A percentile compares a stretch with the other conserved stretches of the same genome.
Conservation (phyloP, 1,140 invertebrate genomes). For the Drosophila bipectinata region DNA sequence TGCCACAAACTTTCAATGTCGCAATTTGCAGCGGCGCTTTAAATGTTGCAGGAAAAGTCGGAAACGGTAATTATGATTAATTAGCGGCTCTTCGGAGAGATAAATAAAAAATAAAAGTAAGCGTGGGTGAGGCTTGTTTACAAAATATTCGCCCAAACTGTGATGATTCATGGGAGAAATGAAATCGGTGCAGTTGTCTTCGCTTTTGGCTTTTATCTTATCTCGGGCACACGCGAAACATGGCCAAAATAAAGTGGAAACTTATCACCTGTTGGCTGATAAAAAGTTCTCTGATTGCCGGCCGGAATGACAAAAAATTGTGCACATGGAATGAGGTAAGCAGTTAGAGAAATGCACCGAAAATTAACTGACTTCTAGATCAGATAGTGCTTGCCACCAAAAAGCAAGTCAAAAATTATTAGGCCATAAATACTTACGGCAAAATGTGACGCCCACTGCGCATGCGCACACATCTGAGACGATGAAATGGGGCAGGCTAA, state of each 20-base stretch:
- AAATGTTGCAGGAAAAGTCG: constrained; percentile 25
- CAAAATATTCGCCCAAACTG: constrained; percentile 5
- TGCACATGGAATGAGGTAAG: constrained; percentile 49
- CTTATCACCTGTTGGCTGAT: constrained; percentile 44
- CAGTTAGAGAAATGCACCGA: constrained; percentile 37
- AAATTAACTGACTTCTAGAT: constrained; percentile 50
- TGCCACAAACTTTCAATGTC: constrained; percentile 35
- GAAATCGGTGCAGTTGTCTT: constrained; percentile 48
- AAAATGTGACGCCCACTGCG: constrained; percentile 78
- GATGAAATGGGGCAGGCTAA: constrained; percentile 10
- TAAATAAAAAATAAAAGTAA: constrained; percentile 14
- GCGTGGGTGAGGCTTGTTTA: constrained; percentile 28
- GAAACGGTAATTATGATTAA: constrained; percentile 62
- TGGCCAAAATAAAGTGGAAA: constrained; percentile 63
- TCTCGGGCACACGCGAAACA: constrained; percentile 50
- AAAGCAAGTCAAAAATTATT: constrained; percentile 65
- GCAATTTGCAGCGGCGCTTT: constrained; percentile 39
- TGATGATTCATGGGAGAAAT: constrained; percentile 33
- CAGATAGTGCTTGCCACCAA: constrained; percentile 44
- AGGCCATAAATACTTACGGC: constrained; percentile 78
- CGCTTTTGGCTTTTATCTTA: constrained; percentile 54
- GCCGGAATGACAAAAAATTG: constrained; percentile 26
- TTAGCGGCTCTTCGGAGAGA: constrained; percentile 34
- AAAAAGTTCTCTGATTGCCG: constrained; percentile 17
- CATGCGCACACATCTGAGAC: constrained; percentile 71